Percentiles rank a stretch among this genome's conserved stretches.
Evolutionary conservation across 1,140 invertebrate species (phyloP).

Genomic region (Gryllus bimaculatus): DNA sequence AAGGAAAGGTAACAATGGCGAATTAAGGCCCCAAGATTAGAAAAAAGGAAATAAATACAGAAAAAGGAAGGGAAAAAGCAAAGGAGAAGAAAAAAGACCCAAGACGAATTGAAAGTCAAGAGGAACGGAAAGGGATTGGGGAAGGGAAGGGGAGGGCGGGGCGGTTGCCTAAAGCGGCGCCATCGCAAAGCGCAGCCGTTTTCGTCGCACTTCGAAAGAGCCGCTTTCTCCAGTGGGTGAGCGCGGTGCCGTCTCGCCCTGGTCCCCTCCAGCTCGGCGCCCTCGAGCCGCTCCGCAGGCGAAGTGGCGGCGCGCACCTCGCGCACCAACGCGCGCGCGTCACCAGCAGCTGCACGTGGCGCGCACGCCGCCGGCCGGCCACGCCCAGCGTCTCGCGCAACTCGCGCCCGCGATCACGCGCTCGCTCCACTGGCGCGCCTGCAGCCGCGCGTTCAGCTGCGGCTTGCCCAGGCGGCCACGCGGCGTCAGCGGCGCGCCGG

Average conservation of each 20-base stretch:
- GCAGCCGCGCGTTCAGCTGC: constrained; percentile 69
- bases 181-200: too few species aligned
- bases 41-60: too few species aligned
- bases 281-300: constrained; percentile 81
- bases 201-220: constrained; percentile 84
- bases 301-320: constrained; percentile 86
- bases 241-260: constrained; percentile 93
- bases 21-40: too few species aligned
- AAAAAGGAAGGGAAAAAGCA: too few species aligned
- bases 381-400: constrained; percentile 69
- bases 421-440: constrained; percentile 91
- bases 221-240: constrained; percentile 98
- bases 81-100: too few species aligned
- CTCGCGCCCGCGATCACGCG: constrained; percentile 74
- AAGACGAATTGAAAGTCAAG: too few species aligned
- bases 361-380: constrained; percentile 62
- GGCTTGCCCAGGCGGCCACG: constrained; percentile 80
- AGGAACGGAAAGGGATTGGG: too few species aligned
- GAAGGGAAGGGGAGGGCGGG: too few species aligned
- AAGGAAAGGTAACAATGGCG: too few species aligned
- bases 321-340: constrained; percentile 71
- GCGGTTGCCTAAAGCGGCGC: too few species aligned
- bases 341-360: constrained; percentile 80
- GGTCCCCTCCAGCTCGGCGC: constrained; percentile 96
- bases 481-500: constrained; percentile 75